These are phyloP conservation scores for Pipra filicauda DNA, from an alignment of 2,113 vertebrate genomes.

Conservation along the genomic window DNA sequence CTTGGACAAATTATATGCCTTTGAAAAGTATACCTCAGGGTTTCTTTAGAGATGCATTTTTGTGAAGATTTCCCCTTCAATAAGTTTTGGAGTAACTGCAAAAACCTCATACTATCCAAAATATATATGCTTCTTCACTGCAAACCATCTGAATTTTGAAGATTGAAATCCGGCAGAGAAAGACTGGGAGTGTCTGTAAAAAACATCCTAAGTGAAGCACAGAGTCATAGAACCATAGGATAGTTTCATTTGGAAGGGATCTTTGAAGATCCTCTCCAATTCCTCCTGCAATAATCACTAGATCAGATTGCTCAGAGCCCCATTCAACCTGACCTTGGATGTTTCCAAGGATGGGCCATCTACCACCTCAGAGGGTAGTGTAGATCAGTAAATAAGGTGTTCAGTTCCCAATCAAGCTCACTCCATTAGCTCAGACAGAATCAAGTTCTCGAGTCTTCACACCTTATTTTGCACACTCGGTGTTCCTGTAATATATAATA, in stretches of 20 bases:
- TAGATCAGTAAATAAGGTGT: background rate
- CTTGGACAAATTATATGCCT: background rate
- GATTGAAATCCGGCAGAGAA: background rate
- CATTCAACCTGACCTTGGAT: background rate
- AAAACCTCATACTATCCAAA: background rate
- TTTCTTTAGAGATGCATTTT: background rate
- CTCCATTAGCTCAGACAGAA: background rate
- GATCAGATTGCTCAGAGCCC: background rate
- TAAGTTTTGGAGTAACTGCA: background rate
- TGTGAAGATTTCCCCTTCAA: background rate
- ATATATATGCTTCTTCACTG: background rate
- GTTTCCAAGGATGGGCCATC: background rate
- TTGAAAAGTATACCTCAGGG: background rate
- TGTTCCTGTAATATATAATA: background rate
- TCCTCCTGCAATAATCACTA: background rate
- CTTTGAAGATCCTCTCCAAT: background rate
- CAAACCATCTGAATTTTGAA: background rate
- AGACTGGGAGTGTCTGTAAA: background rate
- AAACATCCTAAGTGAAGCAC: background rate
- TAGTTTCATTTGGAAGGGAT: background rate
- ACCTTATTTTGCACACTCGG: background rate
- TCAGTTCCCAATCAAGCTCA: background rate
- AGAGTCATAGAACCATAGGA: background rate
- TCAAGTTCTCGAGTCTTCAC: background rate
- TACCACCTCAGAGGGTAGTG: background rate